phyloP scores from a whole-genome alignment of 2,888 invertebrate species.

The Adelphocoris suturalis region DNA sequence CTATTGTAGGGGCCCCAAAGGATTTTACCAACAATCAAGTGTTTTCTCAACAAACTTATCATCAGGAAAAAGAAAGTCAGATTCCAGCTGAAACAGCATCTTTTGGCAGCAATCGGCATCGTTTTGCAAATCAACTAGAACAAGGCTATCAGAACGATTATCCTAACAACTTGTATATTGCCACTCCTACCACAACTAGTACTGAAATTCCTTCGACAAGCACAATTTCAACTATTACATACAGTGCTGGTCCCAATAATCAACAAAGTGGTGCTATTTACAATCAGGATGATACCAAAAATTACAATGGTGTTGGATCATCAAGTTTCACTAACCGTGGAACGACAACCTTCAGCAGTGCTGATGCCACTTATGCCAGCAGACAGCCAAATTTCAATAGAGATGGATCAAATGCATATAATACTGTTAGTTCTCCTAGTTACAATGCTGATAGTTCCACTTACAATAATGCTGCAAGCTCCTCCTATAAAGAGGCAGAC shows the following conservation, averaged over 20 bases:
- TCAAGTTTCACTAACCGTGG: neutral
- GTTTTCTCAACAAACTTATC: slow-evolving; percentile 15
- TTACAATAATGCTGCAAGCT: neutral
- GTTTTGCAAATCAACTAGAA: slow-evolving; percentile 77
- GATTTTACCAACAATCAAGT: slow-evolving; percentile 63
- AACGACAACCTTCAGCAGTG: neutral
- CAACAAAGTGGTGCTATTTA: neutral
- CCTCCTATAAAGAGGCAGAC: neutral
- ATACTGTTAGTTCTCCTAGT: slow-evolving; percentile 18
- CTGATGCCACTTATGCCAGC: neutral
- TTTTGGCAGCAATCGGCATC: slow-evolving; percentile 81
- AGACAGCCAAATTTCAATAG: neutral
- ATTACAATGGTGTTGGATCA: neutral
- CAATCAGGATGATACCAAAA: neutral
- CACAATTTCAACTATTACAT: neutral
- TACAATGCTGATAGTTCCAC: neutral
- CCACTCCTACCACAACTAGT: slow-evolving; percentile 48
- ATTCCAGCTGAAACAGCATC: slow-evolving; percentile 88
- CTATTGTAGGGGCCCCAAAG: neutral
- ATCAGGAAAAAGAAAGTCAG: slow-evolving; percentile 82
- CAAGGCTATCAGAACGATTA: slow-evolving; percentile 72
- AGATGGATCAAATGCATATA: neutral
- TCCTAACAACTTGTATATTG: slow-evolving; percentile 26
- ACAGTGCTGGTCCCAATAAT: neutral
- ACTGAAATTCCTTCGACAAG: slow-evolving; percentile 4